A percentile compares a stretch with the other conserved stretches of the same genome.
These are phyloP conservation scores for Squalus acanthias DNA, from an alignment of 2,797 vertebrate species.

Conservation along the genomic window DNA sequence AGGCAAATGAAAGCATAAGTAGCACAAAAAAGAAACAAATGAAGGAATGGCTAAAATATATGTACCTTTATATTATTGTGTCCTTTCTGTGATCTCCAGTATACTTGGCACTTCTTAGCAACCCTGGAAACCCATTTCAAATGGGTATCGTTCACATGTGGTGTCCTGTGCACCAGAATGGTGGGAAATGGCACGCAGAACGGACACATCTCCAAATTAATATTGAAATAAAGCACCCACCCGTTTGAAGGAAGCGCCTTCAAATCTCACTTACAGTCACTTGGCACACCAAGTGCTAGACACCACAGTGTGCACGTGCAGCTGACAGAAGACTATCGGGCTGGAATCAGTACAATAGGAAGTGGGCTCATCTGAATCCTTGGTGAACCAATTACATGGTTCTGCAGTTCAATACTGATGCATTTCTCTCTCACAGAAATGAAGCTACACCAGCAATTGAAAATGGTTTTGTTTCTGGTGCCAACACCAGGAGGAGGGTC, in stretches of 20 bases:
- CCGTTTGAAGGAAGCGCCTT: not conserved
- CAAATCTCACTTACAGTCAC: not conserved
- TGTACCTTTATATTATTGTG: not conserved
- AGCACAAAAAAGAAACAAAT: not conserved
- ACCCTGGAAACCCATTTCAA: not conserved
- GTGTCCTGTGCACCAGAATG: not conserved
- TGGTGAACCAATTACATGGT: not conserved
- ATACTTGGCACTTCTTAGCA: not conserved
- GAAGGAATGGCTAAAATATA: not conserved
- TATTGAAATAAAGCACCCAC: not conserved
- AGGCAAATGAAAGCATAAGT: not conserved
- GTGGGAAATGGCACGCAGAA: not conserved
- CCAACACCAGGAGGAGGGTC: not conserved
- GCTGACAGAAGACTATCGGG: not conserved
- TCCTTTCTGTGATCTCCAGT: not conserved
- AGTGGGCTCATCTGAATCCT: not conserved
- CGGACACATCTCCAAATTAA: not conserved
- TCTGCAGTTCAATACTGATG: not conserved
- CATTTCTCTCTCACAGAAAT: not conserved
- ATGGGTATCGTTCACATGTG: not conserved
- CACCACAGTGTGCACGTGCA: not conserved
- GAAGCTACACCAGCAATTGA: not conserved
- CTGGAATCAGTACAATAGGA: not conserved
- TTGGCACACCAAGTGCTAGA: not conserved
- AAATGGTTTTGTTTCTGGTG: not conserved